Evolutionary conservation across 1,140 invertebrate genomes (phyloP).

Genomic region (Sipha flava): DNA sequence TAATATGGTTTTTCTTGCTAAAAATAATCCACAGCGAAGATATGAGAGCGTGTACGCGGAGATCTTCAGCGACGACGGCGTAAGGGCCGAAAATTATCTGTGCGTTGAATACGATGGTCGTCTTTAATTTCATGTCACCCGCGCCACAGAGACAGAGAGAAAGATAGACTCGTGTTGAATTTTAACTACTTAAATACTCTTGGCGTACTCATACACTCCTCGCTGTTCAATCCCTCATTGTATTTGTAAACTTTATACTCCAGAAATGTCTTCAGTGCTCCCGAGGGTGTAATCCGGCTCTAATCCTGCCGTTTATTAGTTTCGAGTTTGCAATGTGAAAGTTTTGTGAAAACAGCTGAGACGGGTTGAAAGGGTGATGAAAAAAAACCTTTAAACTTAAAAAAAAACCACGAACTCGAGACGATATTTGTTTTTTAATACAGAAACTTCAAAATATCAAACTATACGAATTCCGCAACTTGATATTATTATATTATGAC

Average conservation of each 20-base stretch:
- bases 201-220: background rate
- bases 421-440: no score
- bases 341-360: background rate
- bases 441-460: background rate
- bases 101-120: no score
- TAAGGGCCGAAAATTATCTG: no score
- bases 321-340: background rate
- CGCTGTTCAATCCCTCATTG: no score
- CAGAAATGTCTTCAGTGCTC: constrained; percentile 1
- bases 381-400: background rate
- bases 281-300: constrained; percentile 8
- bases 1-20: no score
- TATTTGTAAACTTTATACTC: constrained; percentile 6
- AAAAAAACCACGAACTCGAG: background rate
- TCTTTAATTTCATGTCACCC: background rate
- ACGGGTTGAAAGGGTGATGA: background rate
- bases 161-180: constrained; percentile 7
- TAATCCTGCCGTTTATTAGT: constrained; percentile 25
- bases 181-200: constrained; percentile 26
- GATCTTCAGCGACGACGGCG: no score
- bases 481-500: no score
- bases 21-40: no score
- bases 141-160: background rate
- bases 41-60: no score
- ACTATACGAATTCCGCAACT: background rate